Evolutionary conservation across 2,797 vertebrate species (phyloP), one percentile per base, ranked within the genome.

Genomic region (Cottoperca gobio): DNA sequence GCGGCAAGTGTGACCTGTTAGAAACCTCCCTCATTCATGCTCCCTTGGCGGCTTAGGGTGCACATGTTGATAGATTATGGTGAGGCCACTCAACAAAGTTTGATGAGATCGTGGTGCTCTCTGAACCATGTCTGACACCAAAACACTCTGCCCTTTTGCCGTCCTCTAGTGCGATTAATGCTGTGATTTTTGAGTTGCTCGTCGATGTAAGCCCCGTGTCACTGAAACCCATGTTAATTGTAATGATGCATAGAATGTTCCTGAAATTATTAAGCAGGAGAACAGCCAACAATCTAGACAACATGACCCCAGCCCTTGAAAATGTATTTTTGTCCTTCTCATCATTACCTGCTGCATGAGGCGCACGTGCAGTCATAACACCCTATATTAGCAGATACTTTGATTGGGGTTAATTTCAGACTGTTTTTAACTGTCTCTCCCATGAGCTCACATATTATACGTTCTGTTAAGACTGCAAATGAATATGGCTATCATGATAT

Each of bases 91-190:
- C 82, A 78, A 69, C 60, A 45, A 70, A 14, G 57, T n/a, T 62
- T 88, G 86, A 90, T 90, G 86, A 89, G 78, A 76, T 88, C 67
- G 79, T 84, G 31, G 37, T 79, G 86, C 67, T 85, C 65, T 62
- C 63, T 76, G 75, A 88, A 78, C 69, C 79, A 24, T 86, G 65
- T 35, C 80, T 73, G 68, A 83, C 72, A 78, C 67, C 68, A 85
- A 84, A 84, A 83, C 35, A 52, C 65, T 9, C n/a, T 64, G 76
- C 73, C 86, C 78, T n/a, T 84, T 67, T 75, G 31, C 52, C 64
- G 79, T 83, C 78, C 73, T 83, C 61, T 9, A 42, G 40, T 70
- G 63, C 64, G 53, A 13, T 84, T 82, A 68, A 74, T 71, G 73
- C 43, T 54, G 43, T 5, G 39, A 70, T 72, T 85, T 86, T 73